Evolutionary conservation across 2,797 vertebrate species (phyloP).

Genomic region (Bradypodion ventrale): DNA sequence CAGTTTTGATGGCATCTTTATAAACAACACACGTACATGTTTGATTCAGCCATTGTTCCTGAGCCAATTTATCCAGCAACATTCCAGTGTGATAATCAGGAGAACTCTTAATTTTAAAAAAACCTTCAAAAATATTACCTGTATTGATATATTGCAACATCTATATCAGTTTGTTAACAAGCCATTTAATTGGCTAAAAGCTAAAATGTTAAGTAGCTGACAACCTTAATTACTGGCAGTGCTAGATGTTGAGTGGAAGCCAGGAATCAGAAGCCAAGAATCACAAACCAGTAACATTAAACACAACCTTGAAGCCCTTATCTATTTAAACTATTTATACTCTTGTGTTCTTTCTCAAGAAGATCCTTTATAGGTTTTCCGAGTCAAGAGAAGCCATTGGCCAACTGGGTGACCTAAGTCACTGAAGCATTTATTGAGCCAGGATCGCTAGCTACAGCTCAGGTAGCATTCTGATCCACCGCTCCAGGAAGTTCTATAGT

Average conservation of each 20-base stretch:
- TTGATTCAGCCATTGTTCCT: neutral
- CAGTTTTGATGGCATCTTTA: neutral
- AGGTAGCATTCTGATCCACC: neutral
- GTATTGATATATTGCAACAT: conserved; percentile 1
- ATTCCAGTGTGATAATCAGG: neutral
- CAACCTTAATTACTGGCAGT: conserved; percentile 30
- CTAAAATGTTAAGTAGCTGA: conserved; percentile 12
- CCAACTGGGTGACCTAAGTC: neutral
- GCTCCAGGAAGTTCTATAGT: no score
- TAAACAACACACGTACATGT: neutral
- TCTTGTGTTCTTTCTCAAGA: no score
- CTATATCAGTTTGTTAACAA: conserved; percentile 25
- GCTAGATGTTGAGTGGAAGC: conserved; percentile 4
- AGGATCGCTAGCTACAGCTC: neutral
- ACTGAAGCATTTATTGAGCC: neutral
- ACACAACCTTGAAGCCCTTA: neutral
- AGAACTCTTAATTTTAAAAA: conserved; percentile 13
- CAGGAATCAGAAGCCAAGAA: conserved; percentile 14
- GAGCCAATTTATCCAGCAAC: neutral
- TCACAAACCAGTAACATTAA: neutral
- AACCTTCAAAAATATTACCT: conserved; percentile 16
- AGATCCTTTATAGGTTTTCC: neutral
- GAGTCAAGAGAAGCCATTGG: neutral
- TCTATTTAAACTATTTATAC: no score
- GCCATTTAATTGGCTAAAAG: conserved; percentile 28